phyloP scores from a whole-genome alignment of 2,888 invertebrate species.

The Leptinotarsa peninsularis region DNA sequence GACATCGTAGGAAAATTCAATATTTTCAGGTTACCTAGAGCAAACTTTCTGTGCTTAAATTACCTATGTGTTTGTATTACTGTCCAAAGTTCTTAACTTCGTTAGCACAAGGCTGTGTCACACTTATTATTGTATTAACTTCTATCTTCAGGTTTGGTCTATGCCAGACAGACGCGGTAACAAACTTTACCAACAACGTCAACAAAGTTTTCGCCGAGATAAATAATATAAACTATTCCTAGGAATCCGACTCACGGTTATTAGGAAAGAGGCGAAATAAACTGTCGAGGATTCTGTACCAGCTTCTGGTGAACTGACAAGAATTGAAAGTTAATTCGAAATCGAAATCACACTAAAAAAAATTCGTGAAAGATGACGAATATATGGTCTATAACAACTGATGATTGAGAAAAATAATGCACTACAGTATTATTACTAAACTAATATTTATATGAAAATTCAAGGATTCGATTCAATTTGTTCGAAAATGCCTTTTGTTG shows the following conservation, averaged over 20 bases:
- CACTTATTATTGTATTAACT: conserved; percentile 19
- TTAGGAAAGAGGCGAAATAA: neutral
- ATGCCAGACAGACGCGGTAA: neutral
- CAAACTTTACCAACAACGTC: neutral
- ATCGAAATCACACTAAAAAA: no score
- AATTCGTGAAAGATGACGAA: no score
- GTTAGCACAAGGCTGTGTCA: conserved; percentile 12
- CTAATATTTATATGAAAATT: no score
- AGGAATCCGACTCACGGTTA: neutral
- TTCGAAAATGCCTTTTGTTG: no score
- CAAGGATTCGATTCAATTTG: no score
- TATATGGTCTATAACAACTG: no score
- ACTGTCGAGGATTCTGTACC: neutral
- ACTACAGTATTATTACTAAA: no score
- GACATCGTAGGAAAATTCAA: neutral
- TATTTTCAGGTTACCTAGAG: neutral
- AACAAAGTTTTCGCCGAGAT: neutral
- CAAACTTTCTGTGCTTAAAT: neutral
- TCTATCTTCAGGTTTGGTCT: neutral
- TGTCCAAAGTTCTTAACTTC: conserved; percentile 19
- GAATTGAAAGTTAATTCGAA: neutral
- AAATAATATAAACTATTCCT: neutral
- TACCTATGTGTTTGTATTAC: conserved; percentile 11
- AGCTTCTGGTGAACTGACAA: neutral
- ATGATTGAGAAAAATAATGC: no score